Percentiles rank a stretch among this genome's conserved stretches.
Conservation (phyloP, 1,140 invertebrate genomes). For the Phocides pigmalion region DNA sequence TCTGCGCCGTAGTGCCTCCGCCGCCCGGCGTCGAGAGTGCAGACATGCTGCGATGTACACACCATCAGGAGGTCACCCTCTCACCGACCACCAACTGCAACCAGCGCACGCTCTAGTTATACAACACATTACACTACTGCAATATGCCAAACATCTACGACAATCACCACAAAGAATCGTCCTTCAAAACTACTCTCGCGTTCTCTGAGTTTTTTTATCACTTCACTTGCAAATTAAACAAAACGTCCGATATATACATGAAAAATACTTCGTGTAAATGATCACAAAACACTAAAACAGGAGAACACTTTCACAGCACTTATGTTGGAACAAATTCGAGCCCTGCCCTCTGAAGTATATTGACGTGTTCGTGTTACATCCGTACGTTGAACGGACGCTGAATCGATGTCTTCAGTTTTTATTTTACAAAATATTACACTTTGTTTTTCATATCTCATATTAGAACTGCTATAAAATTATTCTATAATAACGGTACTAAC, state of each 20-base stretch:
- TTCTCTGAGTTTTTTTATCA: constrained; percentile 10
- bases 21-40: constrained; percentile 84
- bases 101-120: constrained; percentile 49
- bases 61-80: constrained; percentile 84
- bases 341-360: constrained; percentile 78
- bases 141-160: constrained; percentile 27
- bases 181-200: constrained; percentile 44
- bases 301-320: constrained; percentile 72
- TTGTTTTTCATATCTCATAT: constrained; percentile 35
- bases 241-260: neutral
- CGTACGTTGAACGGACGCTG: constrained; percentile 67
- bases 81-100: constrained; percentile 80
- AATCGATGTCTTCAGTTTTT: constrained; percentile 68
- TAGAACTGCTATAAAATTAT: constrained; percentile 42
- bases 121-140: constrained; percentile 19
- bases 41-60: constrained; percentile 85
- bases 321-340: constrained; percentile 63
- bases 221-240: constrained; percentile 28
- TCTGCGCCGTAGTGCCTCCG: constrained; percentile 83
- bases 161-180: constrained; percentile 48
- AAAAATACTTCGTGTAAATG: neutral
- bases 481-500: constrained; percentile 70
- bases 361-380: constrained; percentile 83
- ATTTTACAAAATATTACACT: constrained; percentile 43
- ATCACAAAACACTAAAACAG: constrained; percentile 35